Conservation (phyloP, 2,888 invertebrate genomes). For the Phengaris alcon region DNA sequence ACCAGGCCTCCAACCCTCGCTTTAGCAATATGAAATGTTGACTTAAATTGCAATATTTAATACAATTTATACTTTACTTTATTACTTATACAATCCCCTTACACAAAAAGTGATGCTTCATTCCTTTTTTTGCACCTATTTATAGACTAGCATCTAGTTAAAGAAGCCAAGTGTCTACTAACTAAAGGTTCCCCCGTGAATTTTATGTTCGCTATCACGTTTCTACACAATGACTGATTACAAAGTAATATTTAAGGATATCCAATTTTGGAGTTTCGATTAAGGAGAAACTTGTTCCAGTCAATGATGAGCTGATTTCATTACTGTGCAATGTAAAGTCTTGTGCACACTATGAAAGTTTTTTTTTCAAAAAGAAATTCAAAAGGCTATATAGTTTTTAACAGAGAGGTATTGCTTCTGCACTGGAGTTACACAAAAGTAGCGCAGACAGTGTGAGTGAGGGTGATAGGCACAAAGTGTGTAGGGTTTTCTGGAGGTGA, state of each 20-base stretch:
- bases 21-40: too few species aligned
- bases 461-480: too few species aligned
- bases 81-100: too few species aligned
- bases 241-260: conserved; percentile 40
- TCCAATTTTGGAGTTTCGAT: conserved; percentile 53
- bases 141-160: conserved; percentile 1
- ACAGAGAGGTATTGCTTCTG: background rate
- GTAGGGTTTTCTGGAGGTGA: too few species aligned
- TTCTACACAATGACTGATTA: conserved; percentile 37
- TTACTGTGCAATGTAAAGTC: conserved; percentile 55
- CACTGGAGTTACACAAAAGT: too few species aligned
- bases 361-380: too few species aligned
- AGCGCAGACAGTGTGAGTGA: too few species aligned
- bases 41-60: too few species aligned
- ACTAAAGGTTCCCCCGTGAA: conserved; percentile 4
- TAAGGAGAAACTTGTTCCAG: conserved; percentile 52
- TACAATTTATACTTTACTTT: too few species aligned
- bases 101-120: background rate
- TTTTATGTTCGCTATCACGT: conserved; percentile 6
- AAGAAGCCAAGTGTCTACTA: background rate
- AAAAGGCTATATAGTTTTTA: background rate
- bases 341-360: background rate
- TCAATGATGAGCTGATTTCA: conserved; percentile 59
- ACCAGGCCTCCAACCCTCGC: too few species aligned
- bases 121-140: background rate